Evolutionary conservation across 2,113 vertebrate species (phyloP), one percentile per base, ranked within the genome.

Genomic region (Trochalopteron elliotii): DNA sequence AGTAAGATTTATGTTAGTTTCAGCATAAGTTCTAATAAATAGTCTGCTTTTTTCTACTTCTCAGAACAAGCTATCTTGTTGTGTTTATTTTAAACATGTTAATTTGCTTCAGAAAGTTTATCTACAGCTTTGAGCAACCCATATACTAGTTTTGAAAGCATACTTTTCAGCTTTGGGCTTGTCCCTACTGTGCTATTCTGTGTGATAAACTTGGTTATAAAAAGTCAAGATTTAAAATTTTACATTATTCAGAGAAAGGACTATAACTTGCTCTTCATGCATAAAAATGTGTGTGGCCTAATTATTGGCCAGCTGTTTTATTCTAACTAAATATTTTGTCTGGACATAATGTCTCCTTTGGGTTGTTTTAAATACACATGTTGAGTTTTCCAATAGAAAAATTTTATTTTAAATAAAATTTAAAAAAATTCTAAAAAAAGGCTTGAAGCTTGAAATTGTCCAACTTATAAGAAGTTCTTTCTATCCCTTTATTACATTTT

Each of bases 351-450:
- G 30, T 60, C 53, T 86, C 19, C 14, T 0, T 45, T 4, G 4
- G 5, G 3, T 5, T 61, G 10, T 53, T 61, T 60, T 68, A 84
- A 87, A 72, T 47, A 57, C 35, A 30, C 9, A n/a, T 11, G 7
- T 5, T 27, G 31, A 47, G 6, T 20, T 84, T 74, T 84, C 7
- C 17, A 50, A 42, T 14, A 50, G 10, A 67, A 56, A 75, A 47
- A 14, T 3, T 44, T 37, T 23, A 9, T 15, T 7, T 5, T 3
- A 16, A n/a, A n/a, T n/a, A n/a, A n/a, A n/a, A n/a, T n/a, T n/a
- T n/a, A n/a, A n/a, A n/a, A n/a, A n/a, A n/a, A n/a, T n/a, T n/a
- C n/a, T n/a, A 30, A 33, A 30, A 49, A 63, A 37, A 23, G 5
- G 3, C 11, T 47, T 56, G 14, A 45, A 39, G 4, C 3, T 56